These are phyloP conservation scores for Temnothorax ravouxi DNA, from an alignment of 2,888 invertebrate genomes.

Conservation along the genomic window DNA sequence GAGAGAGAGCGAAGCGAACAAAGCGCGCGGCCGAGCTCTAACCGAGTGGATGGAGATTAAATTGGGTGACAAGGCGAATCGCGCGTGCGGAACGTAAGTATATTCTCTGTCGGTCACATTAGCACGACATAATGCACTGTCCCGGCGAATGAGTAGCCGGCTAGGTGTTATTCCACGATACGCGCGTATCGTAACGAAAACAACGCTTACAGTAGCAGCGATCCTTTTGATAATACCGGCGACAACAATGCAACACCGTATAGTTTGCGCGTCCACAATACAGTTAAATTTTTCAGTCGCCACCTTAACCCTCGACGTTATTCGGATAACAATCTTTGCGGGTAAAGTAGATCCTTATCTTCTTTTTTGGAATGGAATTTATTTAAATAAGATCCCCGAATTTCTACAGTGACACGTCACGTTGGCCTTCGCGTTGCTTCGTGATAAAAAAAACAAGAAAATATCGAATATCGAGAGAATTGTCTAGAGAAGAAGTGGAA, in stretches of 20 bases:
- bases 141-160: neutral
- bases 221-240: neutral
- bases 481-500: neutral
- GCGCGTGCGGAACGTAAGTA: slow-evolving; percentile 1
- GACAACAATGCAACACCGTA: neutral
- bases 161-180: slow-evolving; percentile 46
- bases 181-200: slow-evolving; percentile 38
- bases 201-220: neutral
- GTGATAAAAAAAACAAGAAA: neutral
- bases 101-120: slow-evolving; percentile 8
- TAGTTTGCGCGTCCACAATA: neutral
- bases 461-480: neutral
- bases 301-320: neutral
- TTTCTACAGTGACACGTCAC: neutral
- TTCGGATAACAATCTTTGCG: neutral
- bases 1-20: slow-evolving; percentile 35
- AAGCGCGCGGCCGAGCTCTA: slow-evolving; percentile 30
- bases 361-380: neutral
- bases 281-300: neutral
- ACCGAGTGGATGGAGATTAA: slow-evolving; percentile 43
- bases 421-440: neutral
- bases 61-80: slow-evolving; percentile 54
- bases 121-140: slow-evolving; percentile 26
- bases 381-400: neutral
- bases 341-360: neutral